Conservation (phyloP, 2,888 invertebrate genomes). For the Sympetrum striolatum region DNA sequence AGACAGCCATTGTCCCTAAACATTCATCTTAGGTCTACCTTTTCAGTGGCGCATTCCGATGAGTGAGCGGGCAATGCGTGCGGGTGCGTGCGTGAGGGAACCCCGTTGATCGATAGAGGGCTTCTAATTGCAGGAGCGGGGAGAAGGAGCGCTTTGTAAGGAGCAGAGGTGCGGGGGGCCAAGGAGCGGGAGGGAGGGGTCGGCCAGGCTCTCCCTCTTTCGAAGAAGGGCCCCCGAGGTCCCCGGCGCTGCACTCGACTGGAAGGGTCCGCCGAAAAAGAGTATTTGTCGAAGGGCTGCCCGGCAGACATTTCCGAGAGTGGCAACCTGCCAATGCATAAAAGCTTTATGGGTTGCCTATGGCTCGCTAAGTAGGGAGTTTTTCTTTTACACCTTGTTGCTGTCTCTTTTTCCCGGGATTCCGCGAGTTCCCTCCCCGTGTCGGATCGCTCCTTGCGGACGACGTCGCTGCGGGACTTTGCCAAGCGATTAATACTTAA, state of each 20-base stretch:
- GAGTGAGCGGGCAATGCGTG: not conserved
- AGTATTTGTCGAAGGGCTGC: not conserved
- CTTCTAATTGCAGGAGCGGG: slow-evolving; percentile 6
- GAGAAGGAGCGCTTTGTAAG: not conserved
- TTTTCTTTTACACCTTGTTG: not conserved
- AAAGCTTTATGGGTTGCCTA: slow-evolving; percentile 29
- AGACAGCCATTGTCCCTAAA: too few species aligned
- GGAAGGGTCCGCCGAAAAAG: not conserved
- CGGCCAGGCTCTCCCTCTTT: not conserved
- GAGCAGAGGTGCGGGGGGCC: not conserved
- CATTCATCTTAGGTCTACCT: too few species aligned
- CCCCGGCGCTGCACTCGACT: not conserved
- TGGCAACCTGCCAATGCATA: slow-evolving; percentile 6
- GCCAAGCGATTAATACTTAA: not conserved
- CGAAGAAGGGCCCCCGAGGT: too few species aligned
- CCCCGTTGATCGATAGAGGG: slow-evolving; percentile 20
- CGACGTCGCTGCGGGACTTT: not conserved
- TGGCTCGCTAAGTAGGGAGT: not conserved
- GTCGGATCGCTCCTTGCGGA: not conserved
- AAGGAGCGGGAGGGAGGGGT: not conserved
- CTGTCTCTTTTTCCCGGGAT: not conserved
- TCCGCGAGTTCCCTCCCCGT: not conserved
- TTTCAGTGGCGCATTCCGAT: too few species aligned
- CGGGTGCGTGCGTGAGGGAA: not conserved
- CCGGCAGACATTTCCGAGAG: slow-evolving; percentile 9